Evolutionary conservation across 2,113 vertebrate genomes (phyloP).

Genomic region (Mastomys natalensis): DNA sequence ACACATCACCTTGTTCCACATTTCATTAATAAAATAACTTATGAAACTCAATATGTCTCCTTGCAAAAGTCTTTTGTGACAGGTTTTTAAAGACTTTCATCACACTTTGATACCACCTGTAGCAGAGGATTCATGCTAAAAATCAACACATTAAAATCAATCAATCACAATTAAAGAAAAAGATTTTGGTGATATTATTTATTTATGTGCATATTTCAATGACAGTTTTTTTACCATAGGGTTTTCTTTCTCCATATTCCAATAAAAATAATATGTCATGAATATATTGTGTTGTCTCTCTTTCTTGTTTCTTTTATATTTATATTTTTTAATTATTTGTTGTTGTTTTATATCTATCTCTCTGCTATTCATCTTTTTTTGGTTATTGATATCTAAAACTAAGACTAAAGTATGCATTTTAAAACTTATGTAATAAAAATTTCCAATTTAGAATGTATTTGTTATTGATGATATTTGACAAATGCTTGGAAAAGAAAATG

Average conservation of each 20-base stretch:
- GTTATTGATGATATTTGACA: constrained; percentile 41
- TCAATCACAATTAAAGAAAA: neutral
- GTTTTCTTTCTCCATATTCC: neutral
- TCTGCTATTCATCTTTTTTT: constrained; percentile 31
- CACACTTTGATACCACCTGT: neutral
- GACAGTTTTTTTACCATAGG: neutral
- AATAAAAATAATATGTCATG: neutral
- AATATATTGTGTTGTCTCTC: neutral
- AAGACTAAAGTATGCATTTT: neutral
- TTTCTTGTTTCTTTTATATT: neutral
- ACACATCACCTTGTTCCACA: neutral
- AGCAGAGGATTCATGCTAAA: constrained; percentile 23
- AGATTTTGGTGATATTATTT: neutral
- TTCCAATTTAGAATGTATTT: constrained; percentile 60
- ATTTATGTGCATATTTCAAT: neutral
- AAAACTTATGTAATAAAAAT: constrained; percentile 63
- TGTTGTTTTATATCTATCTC: neutral
- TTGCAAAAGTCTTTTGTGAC: constrained; percentile 25
- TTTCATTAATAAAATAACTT: constrained; percentile 54
- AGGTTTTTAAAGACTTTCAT: constrained; percentile 9
- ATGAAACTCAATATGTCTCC: neutral
- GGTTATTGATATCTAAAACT: neutral
- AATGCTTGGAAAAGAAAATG: constrained; percentile 61
- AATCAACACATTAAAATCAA: neutral
- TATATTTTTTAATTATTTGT: too few relatives aligned